These are phyloP conservation scores for Platalea minor DNA, from an alignment of 2,797 vertebrate species.

Conservation along the genomic window DNA sequence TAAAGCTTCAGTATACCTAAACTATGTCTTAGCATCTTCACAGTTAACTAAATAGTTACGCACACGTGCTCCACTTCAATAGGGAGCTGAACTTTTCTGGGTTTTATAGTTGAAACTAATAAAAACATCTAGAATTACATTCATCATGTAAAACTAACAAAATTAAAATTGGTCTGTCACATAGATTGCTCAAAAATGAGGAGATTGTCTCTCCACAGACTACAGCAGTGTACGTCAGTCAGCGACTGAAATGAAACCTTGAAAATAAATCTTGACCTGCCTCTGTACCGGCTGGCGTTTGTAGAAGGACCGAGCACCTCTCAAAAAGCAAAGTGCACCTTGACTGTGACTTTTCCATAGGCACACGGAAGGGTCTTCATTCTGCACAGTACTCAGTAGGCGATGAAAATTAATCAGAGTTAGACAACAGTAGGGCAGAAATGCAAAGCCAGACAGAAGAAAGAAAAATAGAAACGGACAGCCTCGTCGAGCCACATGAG, in stretches of 20 bases:
- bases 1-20: background rate
- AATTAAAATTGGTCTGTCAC: background rate
- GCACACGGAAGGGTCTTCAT: background rate
- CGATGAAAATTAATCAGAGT: background rate
- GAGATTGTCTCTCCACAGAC: background rate
- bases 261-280: background rate
- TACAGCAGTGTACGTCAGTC: background rate
- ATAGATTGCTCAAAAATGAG: background rate
- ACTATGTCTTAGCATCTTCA: background rate
- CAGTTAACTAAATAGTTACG: background rate
- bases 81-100: background rate
- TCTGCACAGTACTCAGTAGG: background rate
- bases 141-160: background rate
- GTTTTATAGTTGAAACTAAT: background rate
- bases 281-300: background rate
- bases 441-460: background rate
- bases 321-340: background rate
- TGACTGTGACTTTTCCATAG: background rate
- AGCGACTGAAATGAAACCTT: background rate
- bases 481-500: background rate
- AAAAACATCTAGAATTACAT: background rate
- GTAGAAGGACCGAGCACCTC: background rate
- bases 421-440: background rate
- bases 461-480: slow-evolving; percentile 13
- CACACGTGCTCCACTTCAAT: background rate